These are phyloP conservation scores for Nycteola revayana DNA, from an alignment of 2,888 invertebrate genomes.

Conservation along the genomic window DNA sequence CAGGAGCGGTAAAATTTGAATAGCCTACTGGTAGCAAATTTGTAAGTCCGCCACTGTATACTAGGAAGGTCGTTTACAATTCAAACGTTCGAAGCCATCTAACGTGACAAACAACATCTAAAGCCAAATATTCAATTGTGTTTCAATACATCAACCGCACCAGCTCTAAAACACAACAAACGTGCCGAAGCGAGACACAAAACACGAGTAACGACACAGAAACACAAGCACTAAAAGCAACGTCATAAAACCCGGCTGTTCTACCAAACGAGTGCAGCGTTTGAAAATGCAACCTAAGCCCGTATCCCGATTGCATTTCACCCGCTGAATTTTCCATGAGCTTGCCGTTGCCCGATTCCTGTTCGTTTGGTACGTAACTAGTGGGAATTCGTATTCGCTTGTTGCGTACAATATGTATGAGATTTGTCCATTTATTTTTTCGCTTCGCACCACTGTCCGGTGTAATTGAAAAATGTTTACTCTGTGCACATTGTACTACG, in stretches of 20 bases:
- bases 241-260: constrained; percentile 46
- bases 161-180: constrained; percentile 7
- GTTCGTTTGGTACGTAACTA: constrained; percentile 61
- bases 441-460: constrained; percentile 52
- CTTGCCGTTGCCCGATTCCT: constrained; percentile 43
- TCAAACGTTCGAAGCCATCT: no score
- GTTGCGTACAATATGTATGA: constrained; percentile 73
- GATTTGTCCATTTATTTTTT: constrained; percentile 73
- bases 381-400: constrained; percentile 70
- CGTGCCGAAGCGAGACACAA: constrained; percentile 5
- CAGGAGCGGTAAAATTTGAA: no score
- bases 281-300: constrained; percentile 61
- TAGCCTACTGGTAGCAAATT: no score
- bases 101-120: background rate
- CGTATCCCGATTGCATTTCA: constrained; percentile 72
- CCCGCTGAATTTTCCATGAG: constrained; percentile 71
- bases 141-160: background rate
- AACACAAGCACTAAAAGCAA: constrained; percentile 45
- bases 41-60: no score
- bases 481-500: constrained; percentile 28
- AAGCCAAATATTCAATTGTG: background rate
- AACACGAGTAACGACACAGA: constrained; percentile 20
- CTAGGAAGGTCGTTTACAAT: background rate
- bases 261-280: constrained; percentile 47
- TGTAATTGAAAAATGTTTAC: constrained; percentile 67